phyloP scores from a whole-genome alignment of 2,797 vertebrate species.

The Tragopan temminckii region DNA sequence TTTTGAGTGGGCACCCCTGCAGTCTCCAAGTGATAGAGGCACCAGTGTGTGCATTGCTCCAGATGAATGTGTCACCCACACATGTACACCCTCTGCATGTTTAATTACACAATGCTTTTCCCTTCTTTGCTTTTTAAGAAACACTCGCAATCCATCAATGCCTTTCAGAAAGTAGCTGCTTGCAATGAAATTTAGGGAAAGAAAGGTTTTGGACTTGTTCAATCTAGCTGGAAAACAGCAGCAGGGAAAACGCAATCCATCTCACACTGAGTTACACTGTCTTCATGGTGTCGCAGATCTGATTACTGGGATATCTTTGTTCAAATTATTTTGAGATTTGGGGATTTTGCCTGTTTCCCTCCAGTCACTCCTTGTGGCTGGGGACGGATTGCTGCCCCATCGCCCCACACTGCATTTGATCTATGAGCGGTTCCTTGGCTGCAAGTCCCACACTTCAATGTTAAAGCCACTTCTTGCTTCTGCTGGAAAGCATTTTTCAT shows the following conservation, averaged over 20 bases:
- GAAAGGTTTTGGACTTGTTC: not conserved
- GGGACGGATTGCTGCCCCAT: conserved; percentile 60
- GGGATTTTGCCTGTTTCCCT: conserved; percentile 80
- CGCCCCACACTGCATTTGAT: conserved; percentile 74
- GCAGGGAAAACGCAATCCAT: not conserved
- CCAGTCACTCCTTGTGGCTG: conserved; percentile 60
- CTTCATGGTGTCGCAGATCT: conserved; percentile 79
- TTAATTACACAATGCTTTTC: conserved; percentile 22
- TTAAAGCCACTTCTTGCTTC: not conserved
- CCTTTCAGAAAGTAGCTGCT: not conserved
- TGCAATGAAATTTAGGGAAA: not conserved
- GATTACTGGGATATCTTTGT: conserved; percentile 82
- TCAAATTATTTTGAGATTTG: conserved; percentile 84
- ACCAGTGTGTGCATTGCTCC: conserved; percentile 38
- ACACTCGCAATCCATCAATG: not conserved
- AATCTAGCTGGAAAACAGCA: not conserved
- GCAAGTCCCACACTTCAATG: conserved; percentile 20
- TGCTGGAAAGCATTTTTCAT: fast-evolving
- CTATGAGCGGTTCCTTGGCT: conserved; percentile 54
- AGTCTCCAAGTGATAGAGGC: conserved; percentile 58
- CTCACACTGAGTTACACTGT: conserved; percentile 59
- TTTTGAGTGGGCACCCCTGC: not conserved
- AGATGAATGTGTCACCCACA: conserved; percentile 50
- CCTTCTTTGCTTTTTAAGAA: conserved; percentile 27
- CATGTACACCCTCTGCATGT: not conserved